Conservation (phyloP, 2,797 vertebrate species). For the Cyprinodon diabolis region DNA sequence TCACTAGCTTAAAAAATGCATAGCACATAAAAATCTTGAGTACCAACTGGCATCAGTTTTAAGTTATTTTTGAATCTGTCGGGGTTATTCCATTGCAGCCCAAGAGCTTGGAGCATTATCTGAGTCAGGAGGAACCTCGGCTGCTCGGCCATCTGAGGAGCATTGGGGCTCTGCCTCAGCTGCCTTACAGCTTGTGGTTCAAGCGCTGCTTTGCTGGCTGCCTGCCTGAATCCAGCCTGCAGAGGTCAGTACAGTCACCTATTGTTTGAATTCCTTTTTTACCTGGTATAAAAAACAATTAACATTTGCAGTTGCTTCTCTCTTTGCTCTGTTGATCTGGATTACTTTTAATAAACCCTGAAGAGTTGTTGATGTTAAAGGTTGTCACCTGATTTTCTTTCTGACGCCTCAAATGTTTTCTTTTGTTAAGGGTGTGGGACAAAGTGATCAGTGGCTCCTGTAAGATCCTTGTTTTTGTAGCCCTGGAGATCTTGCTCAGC, state of each 20-base stretch:
- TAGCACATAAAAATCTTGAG: no score
- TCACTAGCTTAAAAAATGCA: no score
- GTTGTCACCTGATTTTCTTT: not conserved
- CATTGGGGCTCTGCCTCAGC: slow-evolving; percentile 79
- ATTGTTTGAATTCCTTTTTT: not conserved
- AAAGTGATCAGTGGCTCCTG: slow-evolving; percentile 98
- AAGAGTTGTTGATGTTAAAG: not conserved
- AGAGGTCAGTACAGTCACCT: slow-evolving; percentile 79
- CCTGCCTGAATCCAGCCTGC: slow-evolving; percentile 94
- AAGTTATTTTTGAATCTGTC: not conserved
- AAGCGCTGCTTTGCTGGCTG: slow-evolving; percentile 92
- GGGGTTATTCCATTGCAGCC: slow-evolving; percentile 76
- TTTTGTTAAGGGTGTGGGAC: slow-evolving; percentile 90
- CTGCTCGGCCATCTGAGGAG: slow-evolving; percentile 88
- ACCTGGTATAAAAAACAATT: not conserved
- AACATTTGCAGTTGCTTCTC: not conserved
- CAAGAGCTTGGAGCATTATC: slow-evolving; percentile 93
- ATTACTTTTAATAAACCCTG: not conserved
- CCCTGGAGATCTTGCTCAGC: slow-evolving; percentile 93
- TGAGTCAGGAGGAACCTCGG: slow-evolving; percentile 91
- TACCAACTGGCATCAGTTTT: not conserved
- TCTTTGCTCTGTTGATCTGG: not conserved
- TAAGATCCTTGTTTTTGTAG: slow-evolving; percentile 97
- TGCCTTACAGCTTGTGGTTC: slow-evolving; percentile 95
- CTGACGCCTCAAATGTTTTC: not conserved